Base-by-base conservation (phyloP, 2,888 invertebrate species). In the Deilephila elpenor region DNA sequence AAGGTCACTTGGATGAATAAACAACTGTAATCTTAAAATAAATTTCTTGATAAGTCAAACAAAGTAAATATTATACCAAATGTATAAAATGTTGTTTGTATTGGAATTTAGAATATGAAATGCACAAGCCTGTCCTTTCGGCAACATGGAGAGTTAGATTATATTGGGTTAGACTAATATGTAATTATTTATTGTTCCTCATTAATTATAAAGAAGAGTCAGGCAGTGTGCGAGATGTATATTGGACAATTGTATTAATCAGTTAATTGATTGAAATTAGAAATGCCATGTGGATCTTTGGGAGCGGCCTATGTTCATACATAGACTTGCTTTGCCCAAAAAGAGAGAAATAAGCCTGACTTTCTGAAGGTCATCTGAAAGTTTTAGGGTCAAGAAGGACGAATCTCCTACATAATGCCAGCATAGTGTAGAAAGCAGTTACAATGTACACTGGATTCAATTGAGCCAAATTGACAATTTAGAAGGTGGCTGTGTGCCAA, bases 401-500 rank as follows among this genome's bases (percentile, higher is more conserved):
- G 51, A 20, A 51, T 67, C 7, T 25, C 3, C 11, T 11, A 67
- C 25, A 11, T 25, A 67, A 44, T 44, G 17, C 8, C 5, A 29
- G 59, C 5, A 8, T 59, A 25, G 5, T 60, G 44, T 20, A 51
- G 32, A 53, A 56, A 62, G 72, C 51, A 62, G 76, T 74, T 74
- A 74, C 56, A 74, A 75, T 74, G 56, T 11, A 17, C 14, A 53
- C 11, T 32, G 34, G 34, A 44, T 70, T 51, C 60, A 70, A 71
- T 73, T 73, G 70, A 71, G 72, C 67, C 72, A 67, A 73, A 67
- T 73, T 73, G 72, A 20, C 37, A 25, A 64, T 73, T 53, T 59
- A 59, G 20, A 37, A 20, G 34, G 19, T 72, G 67, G 72, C 59
- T 25, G 1, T 14, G 61, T 44, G 62, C 71, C 64, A 70, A 72